Evolutionary conservation across 1,140 invertebrate species (phyloP), one percentile per base, ranked within the genome.

Genomic region (Cardiocondyla obscurior): DNA sequence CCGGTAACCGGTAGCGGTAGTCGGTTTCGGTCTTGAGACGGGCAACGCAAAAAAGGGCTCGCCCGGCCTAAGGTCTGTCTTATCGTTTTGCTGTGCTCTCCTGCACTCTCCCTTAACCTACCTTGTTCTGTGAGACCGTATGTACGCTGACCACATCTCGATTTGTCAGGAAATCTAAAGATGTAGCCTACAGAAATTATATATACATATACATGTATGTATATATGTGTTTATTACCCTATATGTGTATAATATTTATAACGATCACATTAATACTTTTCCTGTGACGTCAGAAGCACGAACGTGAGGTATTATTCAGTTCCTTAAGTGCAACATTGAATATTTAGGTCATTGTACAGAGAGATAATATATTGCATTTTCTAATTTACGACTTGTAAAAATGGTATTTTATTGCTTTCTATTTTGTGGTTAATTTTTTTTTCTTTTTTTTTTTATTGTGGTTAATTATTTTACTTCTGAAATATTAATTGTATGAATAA

Each of bases 1-100:
- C n/a, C 16, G n/a, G 49, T 51, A 19, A n/a, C 7, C 69, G n/a
- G n/a, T n/a, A n/a, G n/a, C n/a, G n/a, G 14, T 42, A 74, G 39
- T 60, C 55, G 8, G 33, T 8, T 14, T 60, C 55, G 8, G 33
- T 8, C 19, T 10, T 7, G 39, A 49, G 57, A 62, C 57, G 39
- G 19, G 42, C 36, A 44, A 14, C 49, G 46, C 12, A 16, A 36
- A 58, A 55, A 73, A 19, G 6, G 33, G 25, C 2, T 30, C 25
- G 16, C n/a, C 12, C 22, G 16, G 33, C 28, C 8, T n/a, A 64
- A 76, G 72, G 55, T 76, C 53, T 73, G 53, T 58, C 22, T 39
- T 16, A 25, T 28, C n/a, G n/a, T n/a, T n/a, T n/a, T n/a, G n/a
- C n/a, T n/a, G n/a, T n/a, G n/a, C n/a, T 57, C 28, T 33, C 12